A percentile compares a stretch with the other conserved stretches of the same genome.
phyloP scores from a whole-genome alignment of 2,888 invertebrate species.

The Lithophane leautieri region DNA sequence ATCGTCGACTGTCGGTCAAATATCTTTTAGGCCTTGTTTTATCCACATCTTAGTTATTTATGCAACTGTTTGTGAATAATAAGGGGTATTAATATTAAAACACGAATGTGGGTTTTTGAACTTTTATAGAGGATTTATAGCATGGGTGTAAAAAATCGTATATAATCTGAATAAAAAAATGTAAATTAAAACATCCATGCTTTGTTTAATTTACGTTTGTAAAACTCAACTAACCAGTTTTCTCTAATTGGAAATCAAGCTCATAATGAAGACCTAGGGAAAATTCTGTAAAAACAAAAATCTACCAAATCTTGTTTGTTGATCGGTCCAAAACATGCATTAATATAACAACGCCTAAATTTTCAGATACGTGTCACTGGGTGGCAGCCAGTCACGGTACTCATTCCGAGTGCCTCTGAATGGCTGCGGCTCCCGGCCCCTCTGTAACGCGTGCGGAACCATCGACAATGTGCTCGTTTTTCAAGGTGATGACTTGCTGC shows the following conservation, averaged over 20 bases:
- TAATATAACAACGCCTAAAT: constrained; percentile 27
- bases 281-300: background rate
- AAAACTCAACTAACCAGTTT: background rate
- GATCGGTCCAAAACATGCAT: background rate
- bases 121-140: too few species aligned
- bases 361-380: constrained; percentile 91
- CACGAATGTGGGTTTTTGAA: too few species aligned
- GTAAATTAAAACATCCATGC: background rate
- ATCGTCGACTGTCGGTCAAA: background rate
- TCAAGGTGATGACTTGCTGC: constrained; percentile 92
- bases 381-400: constrained; percentile 90
- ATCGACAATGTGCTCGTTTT: constrained; percentile 92
- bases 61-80: too few species aligned
- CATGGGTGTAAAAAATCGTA: too few species aligned
- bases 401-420: constrained; percentile 92
- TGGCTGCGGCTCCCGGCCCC: constrained; percentile 91
- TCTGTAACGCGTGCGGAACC: constrained; percentile 91
- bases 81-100: too few species aligned
- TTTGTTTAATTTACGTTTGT: background rate
- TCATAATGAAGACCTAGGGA: background rate
- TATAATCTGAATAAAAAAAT: too few species aligned
- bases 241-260: too few species aligned
- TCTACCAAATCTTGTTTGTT: background rate
- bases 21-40: background rate
- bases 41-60: background rate